Evolutionary conservation across 2,113 vertebrate species (phyloP).

Genomic region (Carlito syrichta): DNA sequence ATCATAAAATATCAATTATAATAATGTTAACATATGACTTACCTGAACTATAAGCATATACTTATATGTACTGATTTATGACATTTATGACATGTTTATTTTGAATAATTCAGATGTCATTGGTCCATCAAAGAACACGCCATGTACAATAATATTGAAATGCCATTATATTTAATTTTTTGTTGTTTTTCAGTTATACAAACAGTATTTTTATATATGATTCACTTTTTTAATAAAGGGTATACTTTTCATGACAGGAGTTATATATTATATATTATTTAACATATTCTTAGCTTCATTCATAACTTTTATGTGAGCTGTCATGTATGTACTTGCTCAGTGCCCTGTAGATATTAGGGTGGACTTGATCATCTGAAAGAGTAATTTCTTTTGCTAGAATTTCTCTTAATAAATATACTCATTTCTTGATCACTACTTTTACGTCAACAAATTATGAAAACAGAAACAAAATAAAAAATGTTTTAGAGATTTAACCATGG

Average conservation of each 20-base stretch:
- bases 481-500: background rate
- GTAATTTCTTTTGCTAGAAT: background rate
- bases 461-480: background rate
- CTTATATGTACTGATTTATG: background rate
- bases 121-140: background rate
- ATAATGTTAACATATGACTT: background rate
- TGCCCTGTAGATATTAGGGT: background rate
- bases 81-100: background rate
- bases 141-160: background rate
- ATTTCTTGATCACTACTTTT: background rate
- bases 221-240: background rate
- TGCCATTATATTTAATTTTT: background rate
- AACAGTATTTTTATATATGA: background rate
- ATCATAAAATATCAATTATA: background rate
- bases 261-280: background rate
- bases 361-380: background rate
- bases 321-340: background rate
- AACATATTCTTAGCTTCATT: background rate
- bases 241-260: background rate
- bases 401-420: background rate
- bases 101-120: background rate
- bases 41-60: background rate
- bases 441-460: background rate
- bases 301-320: background rate
- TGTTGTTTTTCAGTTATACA: background rate